Conservation (phyloP, 2,888 invertebrate species). For the Pemphredon lugubris region DNA sequence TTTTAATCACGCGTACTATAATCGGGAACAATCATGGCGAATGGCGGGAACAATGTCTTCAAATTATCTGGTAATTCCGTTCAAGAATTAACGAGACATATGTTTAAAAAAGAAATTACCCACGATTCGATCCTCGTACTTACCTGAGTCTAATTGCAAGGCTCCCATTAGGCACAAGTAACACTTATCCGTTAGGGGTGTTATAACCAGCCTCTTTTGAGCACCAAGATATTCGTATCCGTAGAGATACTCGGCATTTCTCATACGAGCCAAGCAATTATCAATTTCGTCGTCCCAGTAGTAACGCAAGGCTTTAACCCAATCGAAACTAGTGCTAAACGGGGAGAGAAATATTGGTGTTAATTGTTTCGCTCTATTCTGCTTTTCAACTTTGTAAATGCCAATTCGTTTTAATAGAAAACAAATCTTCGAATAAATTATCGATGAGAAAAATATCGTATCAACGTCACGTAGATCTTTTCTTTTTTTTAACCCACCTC, state of each 20-base stretch:
- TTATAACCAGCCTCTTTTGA: constrained; percentile 92
- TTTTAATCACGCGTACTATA: constrained; percentile 84
- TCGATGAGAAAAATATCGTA: no score
- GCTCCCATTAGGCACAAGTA: constrained; percentile 96
- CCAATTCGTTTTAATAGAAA: no score
- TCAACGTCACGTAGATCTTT: no score
- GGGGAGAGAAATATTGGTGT: no score
- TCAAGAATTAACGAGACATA: constrained; percentile 89
- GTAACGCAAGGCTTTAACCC: constrained; percentile 94
- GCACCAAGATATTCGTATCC: constrained; percentile 96
- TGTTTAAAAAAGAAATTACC: no score
- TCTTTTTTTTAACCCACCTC: no score
- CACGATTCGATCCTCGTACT: no score
- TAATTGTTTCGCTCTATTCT: no score
- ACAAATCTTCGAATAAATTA: no score
- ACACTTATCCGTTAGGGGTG: constrained; percentile 93
- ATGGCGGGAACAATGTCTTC: constrained; percentile 92
- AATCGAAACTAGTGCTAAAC: constrained; percentile 89
- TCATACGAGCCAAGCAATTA: constrained; percentile 91
- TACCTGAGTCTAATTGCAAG: constrained; percentile 90
- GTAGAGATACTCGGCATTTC: constrained; percentile 91
- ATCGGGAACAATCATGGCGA: constrained; percentile 96
- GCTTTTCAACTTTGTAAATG: no score
- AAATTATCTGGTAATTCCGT: constrained; percentile 94
- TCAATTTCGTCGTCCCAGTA: constrained; percentile 92